Evolutionary conservation across 1,140 invertebrate species (phyloP).

Genomic region (Sitobion miscanthi): DNA sequence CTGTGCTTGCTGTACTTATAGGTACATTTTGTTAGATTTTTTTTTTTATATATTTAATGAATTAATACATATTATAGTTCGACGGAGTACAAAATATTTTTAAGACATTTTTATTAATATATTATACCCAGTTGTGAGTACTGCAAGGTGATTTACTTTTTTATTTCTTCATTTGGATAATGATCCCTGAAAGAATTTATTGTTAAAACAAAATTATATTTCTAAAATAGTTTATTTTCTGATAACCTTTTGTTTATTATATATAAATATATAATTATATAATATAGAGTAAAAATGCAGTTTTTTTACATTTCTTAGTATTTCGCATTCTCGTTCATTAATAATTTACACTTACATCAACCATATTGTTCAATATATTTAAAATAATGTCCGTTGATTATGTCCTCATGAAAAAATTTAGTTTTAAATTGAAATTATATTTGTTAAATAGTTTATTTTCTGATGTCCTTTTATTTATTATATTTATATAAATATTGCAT

Average conservation of each 20-base stretch:
- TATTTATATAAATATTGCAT: too few species aligned
- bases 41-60: background rate
- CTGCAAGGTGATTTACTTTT: background rate
- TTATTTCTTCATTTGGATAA: background rate
- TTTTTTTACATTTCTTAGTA: too few species aligned
- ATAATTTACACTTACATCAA: too few species aligned
- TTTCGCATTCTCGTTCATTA: too few species aligned
- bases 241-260: background rate
- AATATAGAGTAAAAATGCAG: too few species aligned
- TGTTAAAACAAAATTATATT: background rate
- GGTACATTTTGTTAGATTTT: background rate
- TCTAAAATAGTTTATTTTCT: background rate
- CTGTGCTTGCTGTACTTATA: background rate
- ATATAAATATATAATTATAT: too few species aligned
- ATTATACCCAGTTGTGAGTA: background rate
- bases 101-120: background rate
- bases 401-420: background rate
- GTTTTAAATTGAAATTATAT: background rate
- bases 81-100: background rate
- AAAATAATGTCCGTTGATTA: too few species aligned
- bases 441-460: background rate
- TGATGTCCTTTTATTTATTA: background rate
- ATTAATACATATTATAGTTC: background rate
- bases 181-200: background rate
- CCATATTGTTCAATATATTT: too few species aligned